Evolutionary conservation across 1,140 invertebrate species (phyloP).

Genomic region (Euschistus heros): DNA sequence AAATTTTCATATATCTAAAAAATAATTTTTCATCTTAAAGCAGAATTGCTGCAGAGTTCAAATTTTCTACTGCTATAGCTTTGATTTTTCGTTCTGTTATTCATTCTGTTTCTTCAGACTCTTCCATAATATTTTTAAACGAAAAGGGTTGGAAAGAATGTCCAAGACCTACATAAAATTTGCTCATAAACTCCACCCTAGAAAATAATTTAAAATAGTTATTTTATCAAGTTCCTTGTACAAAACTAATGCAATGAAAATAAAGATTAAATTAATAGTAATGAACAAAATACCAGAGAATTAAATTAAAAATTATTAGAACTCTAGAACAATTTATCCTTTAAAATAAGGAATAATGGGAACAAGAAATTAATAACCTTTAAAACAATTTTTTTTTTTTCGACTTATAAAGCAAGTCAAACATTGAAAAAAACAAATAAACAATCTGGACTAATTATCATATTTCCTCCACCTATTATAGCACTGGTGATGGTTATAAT

Average conservation of each 20-base stretch:
- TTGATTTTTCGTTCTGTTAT: neutral
- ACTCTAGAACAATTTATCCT: no score
- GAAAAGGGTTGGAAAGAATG: conserved; percentile 87
- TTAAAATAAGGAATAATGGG: no score
- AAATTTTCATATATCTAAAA: neutral
- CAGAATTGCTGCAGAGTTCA: neutral
- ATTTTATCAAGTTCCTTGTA: neutral
- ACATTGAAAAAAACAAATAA: no score
- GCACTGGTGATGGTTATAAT: no score
- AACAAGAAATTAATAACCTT: no score
- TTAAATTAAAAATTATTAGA: neutral
- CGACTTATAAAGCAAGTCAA: no score
- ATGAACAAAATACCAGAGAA: neutral
- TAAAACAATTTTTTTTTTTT: no score
- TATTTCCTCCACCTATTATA: no score
- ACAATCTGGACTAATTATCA: no score
- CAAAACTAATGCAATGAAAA: no score
- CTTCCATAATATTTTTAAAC: conserved; percentile 73
- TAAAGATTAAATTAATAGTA: neutral
- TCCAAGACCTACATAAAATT: conserved; percentile 85
- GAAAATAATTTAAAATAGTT: conserved; percentile 31
- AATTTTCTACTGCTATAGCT: conserved; percentile 6
- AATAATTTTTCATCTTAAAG: neutral
- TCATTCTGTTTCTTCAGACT: conserved; percentile 38
- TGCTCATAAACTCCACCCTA: conserved; percentile 74